A percentile compares a stretch with the other conserved stretches of the same genome.
phyloP scores from a whole-genome alignment of 2,113 vertebrate genomes.

The Opisthocomus hoazin region DNA sequence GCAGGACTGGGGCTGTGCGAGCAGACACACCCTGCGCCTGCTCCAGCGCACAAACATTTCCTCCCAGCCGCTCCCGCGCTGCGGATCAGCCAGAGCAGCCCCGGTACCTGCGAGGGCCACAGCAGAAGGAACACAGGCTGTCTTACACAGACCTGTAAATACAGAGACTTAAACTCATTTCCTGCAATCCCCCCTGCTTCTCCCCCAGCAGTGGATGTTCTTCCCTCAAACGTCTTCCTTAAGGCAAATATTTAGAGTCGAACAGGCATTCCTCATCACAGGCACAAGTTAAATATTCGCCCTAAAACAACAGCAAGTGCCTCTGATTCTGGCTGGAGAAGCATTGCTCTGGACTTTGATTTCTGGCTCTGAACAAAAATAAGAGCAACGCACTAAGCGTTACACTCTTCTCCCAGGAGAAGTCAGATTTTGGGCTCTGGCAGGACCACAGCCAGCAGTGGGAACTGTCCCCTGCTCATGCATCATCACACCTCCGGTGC shows the following conservation, averaged over 20 bases:
- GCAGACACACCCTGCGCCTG: slow-evolving; percentile 7
- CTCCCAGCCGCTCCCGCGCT: background rate
- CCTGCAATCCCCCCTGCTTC: background rate
- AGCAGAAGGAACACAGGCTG: background rate
- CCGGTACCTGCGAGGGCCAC: background rate
- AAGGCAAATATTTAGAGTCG: slow-evolving; percentile 11
- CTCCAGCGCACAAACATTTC: slow-evolving; percentile 39
- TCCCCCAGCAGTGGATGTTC: background rate
- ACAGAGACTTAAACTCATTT: background rate
- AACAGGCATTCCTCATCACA: background rate
- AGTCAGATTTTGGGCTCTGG: background rate
- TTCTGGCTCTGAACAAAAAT: slow-evolving; percentile 21
- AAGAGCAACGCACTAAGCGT: background rate
- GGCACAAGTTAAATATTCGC: slow-evolving; percentile 58
- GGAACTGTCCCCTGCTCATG: background rate
- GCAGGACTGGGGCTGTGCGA: background rate
- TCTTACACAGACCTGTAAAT: background rate
- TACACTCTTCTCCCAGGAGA: background rate
- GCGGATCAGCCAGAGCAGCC: background rate
- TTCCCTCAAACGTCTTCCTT: background rate
- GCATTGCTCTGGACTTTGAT: slow-evolving; percentile 23
- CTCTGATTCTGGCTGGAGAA: slow-evolving; percentile 23
- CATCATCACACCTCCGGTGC: background rate
- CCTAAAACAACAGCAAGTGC: slow-evolving; percentile 24
- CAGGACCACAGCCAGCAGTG: background rate